Percentiles rank a stretch among this genome's conserved stretches.
These are phyloP conservation scores for Spisula solida DNA, from an alignment of 2,888 invertebrate genomes.

Conservation along the genomic window DNA sequence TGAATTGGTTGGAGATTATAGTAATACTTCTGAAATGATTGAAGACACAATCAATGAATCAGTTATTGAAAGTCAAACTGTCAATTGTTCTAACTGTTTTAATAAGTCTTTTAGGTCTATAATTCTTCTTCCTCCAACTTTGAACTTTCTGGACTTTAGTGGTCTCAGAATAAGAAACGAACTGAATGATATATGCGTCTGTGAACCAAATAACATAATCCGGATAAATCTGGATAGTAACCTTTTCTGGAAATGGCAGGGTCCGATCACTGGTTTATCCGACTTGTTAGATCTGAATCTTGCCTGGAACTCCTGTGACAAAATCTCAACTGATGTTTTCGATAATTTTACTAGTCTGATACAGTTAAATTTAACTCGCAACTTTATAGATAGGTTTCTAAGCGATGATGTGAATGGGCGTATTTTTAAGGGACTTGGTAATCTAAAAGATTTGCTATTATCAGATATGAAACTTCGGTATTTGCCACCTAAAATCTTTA, in stretches of 20 bases:
- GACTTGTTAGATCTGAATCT: slow-evolving; percentile 50
- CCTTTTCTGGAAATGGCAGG: slow-evolving; percentile 44
- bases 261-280: slow-evolving; percentile 39
- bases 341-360: slow-evolving; percentile 23
- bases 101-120: not conserved
- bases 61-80: not conserved
- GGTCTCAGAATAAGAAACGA: slow-evolving; percentile 13
- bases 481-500: slow-evolving; percentile 53
- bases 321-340: slow-evolving; percentile 35
- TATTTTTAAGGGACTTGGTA: slow-evolving; percentile 46
- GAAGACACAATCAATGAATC: not conserved
- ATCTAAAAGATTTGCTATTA: slow-evolving; percentile 42
- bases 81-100: not conserved
- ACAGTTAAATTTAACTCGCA: slow-evolving; percentile 46
- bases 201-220: slow-evolving; percentile 50
- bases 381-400: slow-evolving; percentile 46
- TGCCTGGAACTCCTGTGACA: slow-evolving; percentile 51
- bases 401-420: slow-evolving; percentile 44
- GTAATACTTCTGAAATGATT: not conserved
- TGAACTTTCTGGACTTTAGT: slow-evolving; percentile 30
- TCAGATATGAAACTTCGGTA: slow-evolving; percentile 51
- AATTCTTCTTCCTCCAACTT: not conserved
- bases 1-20: not conserved
- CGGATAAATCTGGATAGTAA: slow-evolving; percentile 45
- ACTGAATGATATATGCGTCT: slow-evolving; percentile 27